phyloP scores from a whole-genome alignment of 2,113 vertebrate species.

The Calypte anna region DNA sequence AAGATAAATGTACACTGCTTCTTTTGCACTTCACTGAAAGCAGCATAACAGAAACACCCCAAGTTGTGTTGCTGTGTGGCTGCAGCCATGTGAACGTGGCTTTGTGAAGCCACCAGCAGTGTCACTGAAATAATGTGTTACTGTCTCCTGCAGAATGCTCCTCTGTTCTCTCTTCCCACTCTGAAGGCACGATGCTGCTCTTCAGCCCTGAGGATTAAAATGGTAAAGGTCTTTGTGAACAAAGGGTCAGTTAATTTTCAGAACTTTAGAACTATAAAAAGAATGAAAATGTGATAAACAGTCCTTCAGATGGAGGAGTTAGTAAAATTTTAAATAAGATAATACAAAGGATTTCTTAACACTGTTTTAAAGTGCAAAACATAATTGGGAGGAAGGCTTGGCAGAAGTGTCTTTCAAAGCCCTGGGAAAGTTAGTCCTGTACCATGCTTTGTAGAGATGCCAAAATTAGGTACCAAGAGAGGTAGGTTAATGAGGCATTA shows the following conservation, averaged over 20 bases:
- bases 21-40: background rate
- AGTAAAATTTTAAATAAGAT: background rate
- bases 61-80: background rate
- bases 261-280: background rate
- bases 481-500: background rate
- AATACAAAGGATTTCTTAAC: background rate
- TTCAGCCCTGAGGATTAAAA: background rate
- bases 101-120: background rate
- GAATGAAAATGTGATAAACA: background rate
- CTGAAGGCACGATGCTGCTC: background rate
- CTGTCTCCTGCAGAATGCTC: background rate
- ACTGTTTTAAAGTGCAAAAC: background rate
- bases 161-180: background rate
- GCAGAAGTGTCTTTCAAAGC: background rate
- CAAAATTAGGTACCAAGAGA: background rate
- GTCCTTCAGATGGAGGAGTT: background rate
- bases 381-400: background rate
- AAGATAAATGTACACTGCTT: fast-evolving
- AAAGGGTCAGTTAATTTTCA: background rate
- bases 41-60: fast-evolving
- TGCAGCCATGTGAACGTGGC: background rate
- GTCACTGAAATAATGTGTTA: background rate
- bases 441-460: background rate
- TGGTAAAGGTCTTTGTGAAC: background rate
- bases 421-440: background rate